Base-by-base conservation (phyloP, 2,888 invertebrate species). In the Microplitis deprimator region DNA sequence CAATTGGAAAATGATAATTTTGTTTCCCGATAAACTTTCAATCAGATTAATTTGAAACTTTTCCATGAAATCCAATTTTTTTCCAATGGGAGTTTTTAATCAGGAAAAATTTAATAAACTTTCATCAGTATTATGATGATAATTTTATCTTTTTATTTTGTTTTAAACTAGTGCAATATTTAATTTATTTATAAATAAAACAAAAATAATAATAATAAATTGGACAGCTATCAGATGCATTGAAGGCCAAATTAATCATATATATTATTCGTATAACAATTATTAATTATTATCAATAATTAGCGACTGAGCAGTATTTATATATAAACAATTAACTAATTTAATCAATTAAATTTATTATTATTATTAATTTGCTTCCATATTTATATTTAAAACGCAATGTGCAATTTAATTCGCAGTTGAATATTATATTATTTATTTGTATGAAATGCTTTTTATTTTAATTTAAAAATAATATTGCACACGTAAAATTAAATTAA, bases 221-320 rank as follows among this genome's bases (percentile, higher is more conserved):
- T 62, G 64, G 77, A 74, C 67, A 81, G 79, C 75, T 77, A 79
- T 80, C 82, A 77, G 78, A 80, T 84, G 80, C 82, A 83, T 79
- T 82, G 81, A 83, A 84, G 83, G 83, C 84, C 83, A 84, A 86
- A 85, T 84, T 84, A 84, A 83, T 79, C 79, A 84, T 84, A 83
- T 82, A 81, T 82, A 81, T 83, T 83, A 75, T 76, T 50, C 6
- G 13, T 50, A 50, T 50, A 75, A 71, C 61, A 76, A 39, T 70
- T 71, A 59, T 29, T 29, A 29, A 29, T 29, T 29, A 29, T 29
- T 29, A 29, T 29, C 29, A 29, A 79, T 81, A 79, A 79, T 83
- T 84, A 83, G 83, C 78, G 81, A 85, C 81, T 84, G 83, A 84
- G 78, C 84, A 84, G 83, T 84, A 84, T 83, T 85, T 82, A 82